Evolutionary conservation across 2,797 vertebrate species (phyloP), one percentile per base, ranked within the genome.

Genomic region (Petrocephalus sullivani): DNA sequence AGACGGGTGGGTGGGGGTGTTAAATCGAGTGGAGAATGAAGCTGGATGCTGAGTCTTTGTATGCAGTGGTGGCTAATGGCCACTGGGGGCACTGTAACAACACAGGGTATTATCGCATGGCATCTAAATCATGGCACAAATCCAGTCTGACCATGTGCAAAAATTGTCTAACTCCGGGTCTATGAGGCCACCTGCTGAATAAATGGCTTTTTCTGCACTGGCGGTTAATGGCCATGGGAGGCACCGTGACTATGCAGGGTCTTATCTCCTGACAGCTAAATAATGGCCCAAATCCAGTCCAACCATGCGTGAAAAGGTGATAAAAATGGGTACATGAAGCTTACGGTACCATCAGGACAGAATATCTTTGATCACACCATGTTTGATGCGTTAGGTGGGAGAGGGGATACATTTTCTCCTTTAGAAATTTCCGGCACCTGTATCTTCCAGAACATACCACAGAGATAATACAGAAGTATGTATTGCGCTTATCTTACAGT

Each of bases 51-150:
- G 89, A 61, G 89, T 87, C 23, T 90, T 64, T 28, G 23, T 12
- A 6, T 23, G 91, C 90, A 91, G 91, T 89, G 90, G 90, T 91
- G 88, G 93, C 92, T 85, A 90, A 92, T 85, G 91, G 89, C 90
- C 90, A 89, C 61, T 9, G 61, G 61, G 9, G 61, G 21, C 9
- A 58, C 6, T 19, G 19, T 58, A n/a, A 58, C 4, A 16, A 19
- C 19, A 60, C 19, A 60, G 6, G 4, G n/a, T 0, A 3, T 89
- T 92, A 92, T 92, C 92, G 56, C 1, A 89, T 91, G 92, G 89
- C 93, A 90, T 94, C 92, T 92, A 89, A 91, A 89, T 91, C 91
- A 91, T 90, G 93, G 90, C 90, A 21, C 7, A 86, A 93, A 88
- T 90, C 87, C 88, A 54, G 89, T 82, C 91, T 89, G 90, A 90